Percentiles rank a stretch among this genome's conserved stretches.
Conservation (phyloP, 2,888 invertebrate species). For the Endotricha flammealis region DNA sequence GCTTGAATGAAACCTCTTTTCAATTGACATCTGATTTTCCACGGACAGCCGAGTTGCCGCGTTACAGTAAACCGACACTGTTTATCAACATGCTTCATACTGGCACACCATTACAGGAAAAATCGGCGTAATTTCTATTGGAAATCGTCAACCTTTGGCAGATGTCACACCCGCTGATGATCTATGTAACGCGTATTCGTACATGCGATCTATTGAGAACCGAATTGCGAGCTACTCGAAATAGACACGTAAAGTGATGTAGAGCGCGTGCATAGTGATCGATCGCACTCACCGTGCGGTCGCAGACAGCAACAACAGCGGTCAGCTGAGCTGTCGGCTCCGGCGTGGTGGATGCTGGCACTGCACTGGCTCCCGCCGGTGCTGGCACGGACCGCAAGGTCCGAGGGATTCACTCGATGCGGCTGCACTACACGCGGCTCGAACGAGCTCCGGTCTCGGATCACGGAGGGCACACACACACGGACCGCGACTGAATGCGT, state of each 20-base stretch:
- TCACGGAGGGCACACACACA: conserved; percentile 74
- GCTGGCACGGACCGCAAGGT: conserved; percentile 14
- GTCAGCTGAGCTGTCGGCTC: conserved; percentile 67
- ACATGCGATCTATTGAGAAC: conserved; percentile 45
- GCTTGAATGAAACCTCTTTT: conserved; percentile 35
- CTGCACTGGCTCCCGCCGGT: conserved; percentile 26
- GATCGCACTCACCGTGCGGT: conserved; percentile 76
- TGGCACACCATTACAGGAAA: conserved; percentile 44
- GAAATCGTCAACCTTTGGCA: conserved; percentile 48
- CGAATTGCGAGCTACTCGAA: conserved; percentile 66
- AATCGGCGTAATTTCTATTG: conserved; percentile 39
- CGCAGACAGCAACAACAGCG: conserved; percentile 53
- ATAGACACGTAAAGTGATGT: conserved; percentile 60
- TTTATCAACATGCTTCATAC: conserved; percentile 63
- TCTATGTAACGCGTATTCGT: conserved; percentile 34
- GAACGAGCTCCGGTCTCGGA: conserved; percentile 45
- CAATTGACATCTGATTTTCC: conserved; percentile 39
- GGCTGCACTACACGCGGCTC: conserved; percentile 51
- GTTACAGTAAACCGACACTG: conserved; percentile 63
- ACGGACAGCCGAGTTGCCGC: conserved; percentile 36
- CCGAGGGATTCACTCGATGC: conserved; percentile 41
- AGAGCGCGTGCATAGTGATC: conserved; percentile 64
- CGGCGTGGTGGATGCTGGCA: conserved; percentile 39
- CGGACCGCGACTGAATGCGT: conserved; percentile 75
- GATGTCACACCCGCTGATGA: conserved; percentile 37